Evolutionary conservation across 2,113 vertebrate genomes (phyloP).

Genomic region (Rousettus leschenaultii): DNA sequence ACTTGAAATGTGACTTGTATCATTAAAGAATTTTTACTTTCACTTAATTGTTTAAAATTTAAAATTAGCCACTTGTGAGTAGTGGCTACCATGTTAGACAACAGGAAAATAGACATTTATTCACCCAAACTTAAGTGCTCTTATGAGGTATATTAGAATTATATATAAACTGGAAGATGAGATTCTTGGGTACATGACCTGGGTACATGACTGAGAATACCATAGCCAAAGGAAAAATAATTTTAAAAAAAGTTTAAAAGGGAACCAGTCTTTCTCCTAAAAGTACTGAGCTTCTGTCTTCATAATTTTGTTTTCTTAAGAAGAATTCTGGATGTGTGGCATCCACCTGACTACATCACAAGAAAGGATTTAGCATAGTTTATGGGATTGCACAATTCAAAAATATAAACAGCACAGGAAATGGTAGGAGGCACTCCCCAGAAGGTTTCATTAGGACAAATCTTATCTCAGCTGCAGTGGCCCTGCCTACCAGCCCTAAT

Average conservation of each 20-base stretch:
- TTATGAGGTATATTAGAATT: background rate
- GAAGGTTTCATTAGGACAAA: conserved; percentile 12
- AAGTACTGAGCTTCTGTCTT: background rate
- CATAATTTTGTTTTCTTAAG: background rate
- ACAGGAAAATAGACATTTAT: background rate
- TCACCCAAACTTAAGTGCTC: background rate
- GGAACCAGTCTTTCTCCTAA: background rate
- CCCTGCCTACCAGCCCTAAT: background rate
- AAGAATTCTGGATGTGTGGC: background rate
- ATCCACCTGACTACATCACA: background rate
- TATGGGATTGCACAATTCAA: background rate
- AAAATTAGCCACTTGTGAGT: background rate
- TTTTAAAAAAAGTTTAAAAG: background rate
- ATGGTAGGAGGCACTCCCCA: background rate
- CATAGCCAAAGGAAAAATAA: background rate
- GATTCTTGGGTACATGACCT: background rate
- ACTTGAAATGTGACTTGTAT: background rate
- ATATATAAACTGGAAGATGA: background rate
- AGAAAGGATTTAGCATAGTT: background rate
- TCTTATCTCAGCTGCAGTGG: background rate
- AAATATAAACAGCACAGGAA: conserved; percentile 28
- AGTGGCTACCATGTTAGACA: background rate
- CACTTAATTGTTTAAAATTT: background rate
- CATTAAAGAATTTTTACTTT: background rate
- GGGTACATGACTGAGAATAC: background rate